Conservation (phyloP, 2,797 vertebrate species). For the Sebastes hopkinsi region DNA sequence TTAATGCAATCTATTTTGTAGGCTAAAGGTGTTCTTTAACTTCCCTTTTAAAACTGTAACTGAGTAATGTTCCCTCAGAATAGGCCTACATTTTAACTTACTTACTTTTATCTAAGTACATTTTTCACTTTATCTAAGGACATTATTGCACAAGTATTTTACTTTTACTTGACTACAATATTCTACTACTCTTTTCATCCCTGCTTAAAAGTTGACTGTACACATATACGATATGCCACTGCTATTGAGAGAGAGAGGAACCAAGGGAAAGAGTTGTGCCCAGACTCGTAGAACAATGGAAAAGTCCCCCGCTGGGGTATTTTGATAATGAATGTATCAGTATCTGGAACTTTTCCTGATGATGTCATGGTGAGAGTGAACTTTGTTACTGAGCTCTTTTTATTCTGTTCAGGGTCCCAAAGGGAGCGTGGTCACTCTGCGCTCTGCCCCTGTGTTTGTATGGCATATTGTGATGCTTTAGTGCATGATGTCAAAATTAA, state of each 20-base stretch:
- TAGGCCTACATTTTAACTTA: neutral
- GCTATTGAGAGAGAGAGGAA: neutral
- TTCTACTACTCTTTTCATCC: neutral
- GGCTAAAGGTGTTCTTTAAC: neutral
- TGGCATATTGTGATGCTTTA: conserved; percentile 12
- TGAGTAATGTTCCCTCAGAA: neutral
- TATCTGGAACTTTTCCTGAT: conserved; percentile 45
- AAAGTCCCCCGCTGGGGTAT: conserved; percentile 31
- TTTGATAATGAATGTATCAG: conserved; percentile 46
- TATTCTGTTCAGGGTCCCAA: conserved; percentile 15
- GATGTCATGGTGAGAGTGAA: conserved; percentile 53
- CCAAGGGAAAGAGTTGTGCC: conserved; percentile 15
- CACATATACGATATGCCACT: neutral
- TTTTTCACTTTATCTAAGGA: neutral
- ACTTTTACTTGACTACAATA: neutral
- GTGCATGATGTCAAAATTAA: neutral
- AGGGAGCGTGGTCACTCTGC: neutral
- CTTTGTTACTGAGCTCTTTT: conserved; percentile 32
- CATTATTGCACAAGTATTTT: neutral
- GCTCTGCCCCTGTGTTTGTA: conserved; percentile 18
- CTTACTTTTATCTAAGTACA: neutral
- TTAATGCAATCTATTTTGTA: neutral
- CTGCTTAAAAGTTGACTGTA: neutral
- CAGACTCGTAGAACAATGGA: conserved; percentile 43
- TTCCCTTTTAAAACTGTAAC: neutral